A percentile compares a stretch with the other conserved stretches of the same genome.
Evolutionary conservation across 2,113 vertebrate genomes (phyloP).

Genomic region (Dinomys branickii): DNA sequence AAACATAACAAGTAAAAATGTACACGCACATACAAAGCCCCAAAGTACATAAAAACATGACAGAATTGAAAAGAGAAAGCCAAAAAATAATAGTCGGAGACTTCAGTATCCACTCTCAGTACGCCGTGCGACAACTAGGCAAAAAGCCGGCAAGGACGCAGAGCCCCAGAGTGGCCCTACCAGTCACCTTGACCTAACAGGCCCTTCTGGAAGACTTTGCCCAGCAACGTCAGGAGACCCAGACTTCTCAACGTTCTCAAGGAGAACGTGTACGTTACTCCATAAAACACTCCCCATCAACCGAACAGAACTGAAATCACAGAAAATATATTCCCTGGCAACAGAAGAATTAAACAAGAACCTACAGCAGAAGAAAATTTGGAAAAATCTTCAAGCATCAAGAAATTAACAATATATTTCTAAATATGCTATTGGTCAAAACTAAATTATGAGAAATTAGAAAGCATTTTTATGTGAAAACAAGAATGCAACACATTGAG

Average conservation of each 20-base stretch:
- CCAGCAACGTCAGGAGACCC: neutral
- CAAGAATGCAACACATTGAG: neutral
- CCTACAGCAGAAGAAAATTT: neutral
- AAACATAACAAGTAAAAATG: neutral
- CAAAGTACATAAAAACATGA: neutral
- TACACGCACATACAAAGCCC: neutral
- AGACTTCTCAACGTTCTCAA: neutral
- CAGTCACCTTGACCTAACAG: neutral
- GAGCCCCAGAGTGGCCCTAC: neutral
- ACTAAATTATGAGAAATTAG: neutral
- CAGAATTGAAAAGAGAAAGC: neutral
- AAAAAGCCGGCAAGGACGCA: neutral
- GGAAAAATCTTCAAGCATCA: neutral
- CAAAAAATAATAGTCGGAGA: neutral
- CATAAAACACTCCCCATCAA: neutral
- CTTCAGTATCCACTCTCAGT: neutral
- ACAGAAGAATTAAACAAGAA: conserved; percentile 17
- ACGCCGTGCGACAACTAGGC: neutral
- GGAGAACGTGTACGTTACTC: neutral
- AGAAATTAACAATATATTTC: neutral
- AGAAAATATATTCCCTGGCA: neutral
- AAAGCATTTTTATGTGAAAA: neutral
- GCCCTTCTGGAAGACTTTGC: neutral
- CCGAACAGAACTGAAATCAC: neutral
- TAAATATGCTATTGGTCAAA: neutral